phyloP scores from a whole-genome alignment of 2,797 vertebrate species.

The Neoniphon sammara region DNA sequence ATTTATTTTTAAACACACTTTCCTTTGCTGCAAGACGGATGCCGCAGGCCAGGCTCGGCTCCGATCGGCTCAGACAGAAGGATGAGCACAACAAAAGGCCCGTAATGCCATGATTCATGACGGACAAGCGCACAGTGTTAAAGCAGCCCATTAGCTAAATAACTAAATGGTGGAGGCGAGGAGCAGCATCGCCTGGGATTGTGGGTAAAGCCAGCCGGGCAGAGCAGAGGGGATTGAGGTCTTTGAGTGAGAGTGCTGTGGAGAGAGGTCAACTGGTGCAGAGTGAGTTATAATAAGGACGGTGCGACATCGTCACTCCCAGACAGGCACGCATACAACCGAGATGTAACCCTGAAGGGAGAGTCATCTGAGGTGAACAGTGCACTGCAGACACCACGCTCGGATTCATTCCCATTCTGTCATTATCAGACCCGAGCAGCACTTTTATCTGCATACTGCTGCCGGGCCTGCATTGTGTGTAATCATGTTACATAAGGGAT shows the following conservation, averaged over 20 bases:
- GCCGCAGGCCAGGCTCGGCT: background rate
- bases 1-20: background rate
- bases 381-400: slow-evolving; percentile 32
- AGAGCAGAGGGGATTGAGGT: slow-evolving; percentile 22
- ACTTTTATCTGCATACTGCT: slow-evolving; percentile 15
- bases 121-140: background rate
- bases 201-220: slow-evolving; percentile 3
- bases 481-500: slow-evolving; percentile 15
- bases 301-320: slow-evolving; percentile 32
- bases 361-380: slow-evolving; percentile 57
- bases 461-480: slow-evolving; percentile 10
- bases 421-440: background rate
- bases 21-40: slow-evolving; percentile 29
- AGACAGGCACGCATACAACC: slow-evolving; percentile 4
- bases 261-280: slow-evolving; percentile 38
- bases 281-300: slow-evolving; percentile 16
- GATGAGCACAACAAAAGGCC: slow-evolving; percentile 44
- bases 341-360: background rate
- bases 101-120: slow-evolving; percentile 37
- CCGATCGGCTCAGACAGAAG: background rate
- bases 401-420: background rate
- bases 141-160: slow-evolving; percentile 54
- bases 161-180: slow-evolving; percentile 19
- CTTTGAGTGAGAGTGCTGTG: background rate
- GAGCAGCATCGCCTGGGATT: background rate